A percentile compares a stretch with the other conserved stretches of the same genome.
Evolutionary conservation across 2,888 invertebrate genomes (phyloP).

Genomic region (Ophraella communa): DNA sequence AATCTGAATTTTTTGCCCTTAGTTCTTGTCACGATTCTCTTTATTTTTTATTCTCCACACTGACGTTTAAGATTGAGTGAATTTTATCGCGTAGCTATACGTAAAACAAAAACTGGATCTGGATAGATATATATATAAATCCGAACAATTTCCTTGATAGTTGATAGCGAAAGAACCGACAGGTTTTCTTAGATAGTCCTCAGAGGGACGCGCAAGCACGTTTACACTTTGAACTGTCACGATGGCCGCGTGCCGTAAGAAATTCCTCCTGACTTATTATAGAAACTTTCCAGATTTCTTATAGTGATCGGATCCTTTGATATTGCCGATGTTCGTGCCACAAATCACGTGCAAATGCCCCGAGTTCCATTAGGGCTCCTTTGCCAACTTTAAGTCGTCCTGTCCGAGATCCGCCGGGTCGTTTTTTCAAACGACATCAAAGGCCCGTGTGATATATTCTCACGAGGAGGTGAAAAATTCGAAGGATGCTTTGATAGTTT

Average conservation of each 20-base stretch:
- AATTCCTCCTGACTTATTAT: slow-evolving; percentile 50
- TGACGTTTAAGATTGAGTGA: not conserved
- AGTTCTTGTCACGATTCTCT: not conserved
- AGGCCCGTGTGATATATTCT: slow-evolving; percentile 26
- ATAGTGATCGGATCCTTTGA: slow-evolving; percentile 44
- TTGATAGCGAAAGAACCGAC: slow-evolving; percentile 12
- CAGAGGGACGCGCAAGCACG: slow-evolving; percentile 39
- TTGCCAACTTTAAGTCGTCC: slow-evolving; percentile 33
- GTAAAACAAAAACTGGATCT: slow-evolving; percentile 10
- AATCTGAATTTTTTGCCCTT: no score
- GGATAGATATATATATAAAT: no score
- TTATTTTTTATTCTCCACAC: not conserved
- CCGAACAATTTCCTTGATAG: slow-evolving; percentile 14
- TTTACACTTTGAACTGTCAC: slow-evolving; percentile 45
- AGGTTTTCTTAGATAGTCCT: slow-evolving; percentile 26
- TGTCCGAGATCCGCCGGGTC: slow-evolving; percentile 25
- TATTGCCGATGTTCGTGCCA: slow-evolving; percentile 40
- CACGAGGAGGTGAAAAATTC: slow-evolving; percentile 28
- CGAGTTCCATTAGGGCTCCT: slow-evolving; percentile 38
- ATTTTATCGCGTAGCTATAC: slow-evolving; percentile 9
- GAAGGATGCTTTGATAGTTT: slow-evolving; percentile 23
- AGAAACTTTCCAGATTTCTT: slow-evolving; percentile 48
- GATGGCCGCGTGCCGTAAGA: slow-evolving; percentile 44
- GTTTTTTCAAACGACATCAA: slow-evolving; percentile 32
- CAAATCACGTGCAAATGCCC: slow-evolving; percentile 45